A percentile compares a stretch with the other conserved stretches of the same genome.
phyloP scores from a whole-genome alignment of 2,888 invertebrate species.

The Marronus borbonicus region DNA sequence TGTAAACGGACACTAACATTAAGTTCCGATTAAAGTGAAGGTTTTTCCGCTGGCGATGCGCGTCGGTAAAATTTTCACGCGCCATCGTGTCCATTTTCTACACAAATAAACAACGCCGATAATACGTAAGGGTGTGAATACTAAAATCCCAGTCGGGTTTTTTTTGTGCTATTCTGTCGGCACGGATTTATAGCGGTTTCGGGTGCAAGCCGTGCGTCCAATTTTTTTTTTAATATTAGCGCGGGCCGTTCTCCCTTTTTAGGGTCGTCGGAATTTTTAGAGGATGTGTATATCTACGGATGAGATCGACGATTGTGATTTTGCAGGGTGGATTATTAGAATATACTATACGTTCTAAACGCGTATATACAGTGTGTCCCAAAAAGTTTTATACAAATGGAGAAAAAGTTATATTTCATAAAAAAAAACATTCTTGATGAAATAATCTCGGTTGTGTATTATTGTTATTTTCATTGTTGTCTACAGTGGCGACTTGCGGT shows the following conservation, averaged over 20 bases:
- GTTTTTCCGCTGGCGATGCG: constrained; percentile 8
- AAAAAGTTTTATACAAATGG: no score
- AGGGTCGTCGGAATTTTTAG: no score
- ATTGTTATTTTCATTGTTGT: no score
- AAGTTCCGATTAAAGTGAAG: constrained; percentile 6
- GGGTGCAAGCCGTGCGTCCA: not conserved
- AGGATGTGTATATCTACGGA: no score
- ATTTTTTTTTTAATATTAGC: constrained; percentile 1
- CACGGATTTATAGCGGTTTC: not conserved
- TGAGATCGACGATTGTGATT: no score
- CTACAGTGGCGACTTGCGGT: no score
- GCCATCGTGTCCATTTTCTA: constrained; percentile 37
- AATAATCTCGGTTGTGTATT: no score
- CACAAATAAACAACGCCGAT: constrained; percentile 28
- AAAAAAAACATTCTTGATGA: no score
- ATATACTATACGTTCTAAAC: no score
- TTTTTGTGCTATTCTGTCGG: not conserved
- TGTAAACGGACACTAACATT: constrained; percentile 1
- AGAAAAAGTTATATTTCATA: no score
- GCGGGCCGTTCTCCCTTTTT: not conserved
- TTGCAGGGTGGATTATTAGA: no score
- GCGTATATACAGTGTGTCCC: no score
- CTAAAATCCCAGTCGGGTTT: not conserved
- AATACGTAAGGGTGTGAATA: constrained; percentile 8
- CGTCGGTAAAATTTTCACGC: constrained; percentile 38